Base-by-base conservation (phyloP, 2,797 vertebrate species). In the Podargus strigoides region DNA sequence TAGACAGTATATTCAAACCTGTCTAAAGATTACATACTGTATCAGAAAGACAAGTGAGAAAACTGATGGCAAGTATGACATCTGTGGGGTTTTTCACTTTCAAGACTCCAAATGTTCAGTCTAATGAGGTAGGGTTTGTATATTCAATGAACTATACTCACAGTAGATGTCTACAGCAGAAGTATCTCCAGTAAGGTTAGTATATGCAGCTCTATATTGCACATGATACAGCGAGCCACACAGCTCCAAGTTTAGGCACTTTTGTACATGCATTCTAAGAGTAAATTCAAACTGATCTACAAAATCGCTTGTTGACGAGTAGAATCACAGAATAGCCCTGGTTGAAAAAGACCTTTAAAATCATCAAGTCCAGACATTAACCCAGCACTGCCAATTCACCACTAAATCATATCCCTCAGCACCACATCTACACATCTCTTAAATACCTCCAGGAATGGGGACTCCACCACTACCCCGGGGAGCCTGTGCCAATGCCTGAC, bases 41-140 rank as follows among this genome's bases (percentile, higher is more conserved):
- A 36, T 41, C 52, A 52, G 14, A 53, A 58, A 52, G 23, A 70
- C 16, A 77, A 91, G n/a, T 28, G 26, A 66, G 44, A 68, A 95
- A 81, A 81, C 8, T 32, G 6, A 36, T 49, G 9, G 18, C 20
- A 84, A 42, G 3, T 18, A 36, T 16, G 27, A 34, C 5, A 37
- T 5, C 7, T 63, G 19, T 13, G 20, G 4, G 2, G 0, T 0
- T 0, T 50, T 69, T 79, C 47, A n/a, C 8, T 37, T 78, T 34
- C 62, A 50, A 49, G 9, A 7, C 28, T 30, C 56, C 37, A 63
- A 34, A 63, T 11, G 3, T 59, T 87, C 55, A 36, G 20, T 32
- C 41, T 52, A 70, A 41, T 30, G 6, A 26, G 27, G 14, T 23
- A 12, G 8, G 8, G 5, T 66, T 68, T 69, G 8, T 37, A 52